These are phyloP conservation scores for Phlogophora meticulosa DNA, from an alignment of 2,888 invertebrate species.

Conservation along the genomic window DNA sequence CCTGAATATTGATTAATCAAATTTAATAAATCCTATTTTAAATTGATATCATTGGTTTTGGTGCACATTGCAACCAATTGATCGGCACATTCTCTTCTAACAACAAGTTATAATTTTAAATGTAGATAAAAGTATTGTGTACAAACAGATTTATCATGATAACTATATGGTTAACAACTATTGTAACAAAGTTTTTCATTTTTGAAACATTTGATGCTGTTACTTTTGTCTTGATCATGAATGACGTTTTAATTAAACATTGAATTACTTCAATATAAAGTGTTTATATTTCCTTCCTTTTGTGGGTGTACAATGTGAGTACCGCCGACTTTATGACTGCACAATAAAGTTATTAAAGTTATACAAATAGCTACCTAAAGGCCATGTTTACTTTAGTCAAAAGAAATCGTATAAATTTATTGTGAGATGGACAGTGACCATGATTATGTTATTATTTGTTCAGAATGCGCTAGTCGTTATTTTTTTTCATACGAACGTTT, in stretches of 20 bases:
- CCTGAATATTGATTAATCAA: constrained; percentile 36
- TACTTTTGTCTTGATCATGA: constrained; percentile 88
- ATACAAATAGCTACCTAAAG: constrained; percentile 38
- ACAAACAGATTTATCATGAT: constrained; percentile 72
- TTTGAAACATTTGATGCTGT: constrained; percentile 87
- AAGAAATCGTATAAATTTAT: constrained; percentile 42
- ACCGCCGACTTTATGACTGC: constrained; percentile 14
- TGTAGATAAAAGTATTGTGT: constrained; percentile 71
- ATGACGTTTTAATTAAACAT: constrained; percentile 89
- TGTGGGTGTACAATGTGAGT: constrained; percentile 20
- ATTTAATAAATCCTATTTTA: constrained; percentile 28
- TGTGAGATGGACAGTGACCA: constrained; percentile 34
- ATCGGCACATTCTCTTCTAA: constrained; percentile 43
- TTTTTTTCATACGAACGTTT: too few species aligned
- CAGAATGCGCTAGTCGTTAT: too few species aligned
- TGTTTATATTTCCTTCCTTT: constrained; percentile 45
- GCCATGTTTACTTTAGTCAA: constrained; percentile 38
- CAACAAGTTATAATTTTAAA: constrained; percentile 61
- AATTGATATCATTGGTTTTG: constrained; percentile 43
- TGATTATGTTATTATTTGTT: constrained; percentile 31
- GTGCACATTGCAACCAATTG: constrained; percentile 43
- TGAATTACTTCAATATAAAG: constrained; percentile 78
- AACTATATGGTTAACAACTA: constrained; percentile 72
- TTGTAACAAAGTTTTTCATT: constrained; percentile 81
- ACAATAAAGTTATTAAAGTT: constrained; percentile 23